A percentile compares a stretch with the other conserved stretches of the same genome.
phyloP scores from a whole-genome alignment of 2,888 invertebrate species.

The Calliopum simillimum region DNA sequence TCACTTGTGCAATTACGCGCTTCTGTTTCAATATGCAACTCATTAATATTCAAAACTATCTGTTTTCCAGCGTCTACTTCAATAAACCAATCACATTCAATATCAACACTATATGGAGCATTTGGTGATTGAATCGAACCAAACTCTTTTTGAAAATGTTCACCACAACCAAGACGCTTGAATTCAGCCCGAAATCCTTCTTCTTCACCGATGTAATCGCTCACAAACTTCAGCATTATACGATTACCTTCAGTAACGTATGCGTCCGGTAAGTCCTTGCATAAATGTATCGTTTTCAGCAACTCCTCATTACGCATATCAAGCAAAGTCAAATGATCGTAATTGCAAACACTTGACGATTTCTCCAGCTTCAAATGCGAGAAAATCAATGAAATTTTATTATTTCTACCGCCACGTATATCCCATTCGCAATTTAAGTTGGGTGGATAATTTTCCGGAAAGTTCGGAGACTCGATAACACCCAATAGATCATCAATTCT shows the following conservation, averaged over 20 bases:
- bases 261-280: conserved; percentile 48
- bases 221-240: conserved; percentile 72
- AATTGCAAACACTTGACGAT: conserved; percentile 66
- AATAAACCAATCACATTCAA: conserved; percentile 84
- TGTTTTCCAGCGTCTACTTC: conserved; percentile 75
- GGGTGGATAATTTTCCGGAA: conserved; percentile 78
- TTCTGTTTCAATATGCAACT: conserved; percentile 74
- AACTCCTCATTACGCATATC: conserved; percentile 67
- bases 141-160: conserved; percentile 69
- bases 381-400: conserved; percentile 84
- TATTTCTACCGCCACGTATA: conserved; percentile 79
- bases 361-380: conserved; percentile 79
- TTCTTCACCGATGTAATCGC: conserved; percentile 69
- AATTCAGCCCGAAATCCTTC: conserved; percentile 88
- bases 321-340: conserved; percentile 71
- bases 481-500: conserved; percentile 68
- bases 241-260: conserved; percentile 56
- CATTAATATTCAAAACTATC: conserved; percentile 75
- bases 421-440: conserved; percentile 80
- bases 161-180: conserved; percentile 82
- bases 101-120: conserved; percentile 73
- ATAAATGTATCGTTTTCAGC: conserved; percentile 54
- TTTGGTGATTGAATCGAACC: conserved; percentile 74
- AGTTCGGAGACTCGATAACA: conserved; percentile 91
- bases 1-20: conserved; percentile 71